These are phyloP conservation scores for Lasioglossum figueresi DNA, from an alignment of 2,888 invertebrate species.

Conservation along the genomic window DNA sequence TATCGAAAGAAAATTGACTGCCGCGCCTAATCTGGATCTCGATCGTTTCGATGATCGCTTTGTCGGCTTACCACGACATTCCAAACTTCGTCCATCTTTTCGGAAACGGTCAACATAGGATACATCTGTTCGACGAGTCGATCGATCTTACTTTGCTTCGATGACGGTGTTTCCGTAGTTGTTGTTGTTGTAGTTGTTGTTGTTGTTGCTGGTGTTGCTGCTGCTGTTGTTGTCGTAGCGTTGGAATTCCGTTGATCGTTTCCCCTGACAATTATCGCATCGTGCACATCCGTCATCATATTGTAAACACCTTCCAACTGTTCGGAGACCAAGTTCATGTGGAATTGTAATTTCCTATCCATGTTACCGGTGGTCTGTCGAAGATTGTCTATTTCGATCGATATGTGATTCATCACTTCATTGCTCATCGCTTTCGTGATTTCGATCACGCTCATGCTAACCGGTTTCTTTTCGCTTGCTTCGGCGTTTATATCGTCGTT, in stretches of 20 bases:
- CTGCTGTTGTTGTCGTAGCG: background rate
- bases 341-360: slow-evolving; percentile 93
- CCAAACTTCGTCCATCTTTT: slow-evolving; percentile 97
- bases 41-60: background rate
- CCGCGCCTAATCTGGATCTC: background rate
- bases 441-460: slow-evolving; percentile 92
- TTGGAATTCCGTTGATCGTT: slow-evolving; percentile 76
- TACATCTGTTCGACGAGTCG: slow-evolving; percentile 92
- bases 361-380: slow-evolving; percentile 91
- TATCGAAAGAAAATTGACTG: background rate
- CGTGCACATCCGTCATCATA: slow-evolving; percentile 93
- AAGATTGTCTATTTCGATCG: slow-evolving; percentile 92
- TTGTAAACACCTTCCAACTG: slow-evolving; percentile 91
- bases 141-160: slow-evolving; percentile 89
- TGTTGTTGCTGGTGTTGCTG: background rate
- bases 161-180: slow-evolving; percentile 57
- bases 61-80: slow-evolving; percentile 88
- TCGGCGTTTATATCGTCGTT: slow-evolving; percentile 93
- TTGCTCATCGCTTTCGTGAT: slow-evolving; percentile 93
- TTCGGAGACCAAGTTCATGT: slow-evolving; percentile 93
- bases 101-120: slow-evolving; percentile 93
- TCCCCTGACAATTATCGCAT: slow-evolving; percentile 91
- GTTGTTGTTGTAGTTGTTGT: slow-evolving; percentile 79
- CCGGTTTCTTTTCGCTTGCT: slow-evolving; percentile 94
- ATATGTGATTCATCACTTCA: slow-evolving; percentile 92